Evolutionary conservation across 2,797 vertebrate genomes (phyloP).

Genomic region (Decapterus maruadsi): DNA sequence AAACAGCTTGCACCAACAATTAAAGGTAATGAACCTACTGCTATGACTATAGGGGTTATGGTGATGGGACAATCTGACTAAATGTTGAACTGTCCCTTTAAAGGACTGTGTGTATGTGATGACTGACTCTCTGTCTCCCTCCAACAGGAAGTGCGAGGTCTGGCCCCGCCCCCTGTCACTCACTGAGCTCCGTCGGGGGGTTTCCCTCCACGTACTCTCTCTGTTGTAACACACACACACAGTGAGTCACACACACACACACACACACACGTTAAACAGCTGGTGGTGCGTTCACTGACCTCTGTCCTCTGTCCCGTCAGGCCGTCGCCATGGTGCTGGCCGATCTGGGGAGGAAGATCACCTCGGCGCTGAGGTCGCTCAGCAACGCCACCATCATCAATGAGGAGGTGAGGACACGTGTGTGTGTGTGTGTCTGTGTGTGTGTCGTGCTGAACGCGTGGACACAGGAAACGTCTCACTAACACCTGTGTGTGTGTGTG

Average conservation of each 20-base stretch:
- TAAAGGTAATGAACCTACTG: too few relatives aligned
- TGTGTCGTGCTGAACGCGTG: too few relatives aligned
- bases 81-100: too few relatives aligned
- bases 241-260: slow-evolving; percentile 14
- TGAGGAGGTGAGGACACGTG: slow-evolving; percentile 86
- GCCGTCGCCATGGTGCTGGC: slow-evolving; percentile 94
- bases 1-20: too few relatives aligned
- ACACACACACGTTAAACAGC: too few relatives aligned
- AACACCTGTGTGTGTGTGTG: too few relatives aligned
- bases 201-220: slow-evolving; percentile 36
- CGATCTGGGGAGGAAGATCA: slow-evolving; percentile 98
- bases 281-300: too few relatives aligned
- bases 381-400: slow-evolving; percentile 99
- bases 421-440: too few relatives aligned
- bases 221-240: slow-evolving; percentile 10
- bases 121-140: not conserved
- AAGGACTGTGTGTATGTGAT: too few relatives aligned
- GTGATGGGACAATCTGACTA: too few relatives aligned
- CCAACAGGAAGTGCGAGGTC: slow-evolving; percentile 27
- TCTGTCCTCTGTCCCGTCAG: slow-evolving; percentile 55
- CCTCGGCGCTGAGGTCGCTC: slow-evolving; percentile 96
- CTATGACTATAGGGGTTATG: too few relatives aligned
- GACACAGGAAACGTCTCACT: too few relatives aligned
- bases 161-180: slow-evolving; percentile 14
- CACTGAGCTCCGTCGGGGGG: slow-evolving; percentile 49